Evolutionary conservation across 2,113 vertebrate genomes (phyloP), one percentile per base, ranked within the genome.

Genomic region (Mandrillus leucophaeus): DNA sequence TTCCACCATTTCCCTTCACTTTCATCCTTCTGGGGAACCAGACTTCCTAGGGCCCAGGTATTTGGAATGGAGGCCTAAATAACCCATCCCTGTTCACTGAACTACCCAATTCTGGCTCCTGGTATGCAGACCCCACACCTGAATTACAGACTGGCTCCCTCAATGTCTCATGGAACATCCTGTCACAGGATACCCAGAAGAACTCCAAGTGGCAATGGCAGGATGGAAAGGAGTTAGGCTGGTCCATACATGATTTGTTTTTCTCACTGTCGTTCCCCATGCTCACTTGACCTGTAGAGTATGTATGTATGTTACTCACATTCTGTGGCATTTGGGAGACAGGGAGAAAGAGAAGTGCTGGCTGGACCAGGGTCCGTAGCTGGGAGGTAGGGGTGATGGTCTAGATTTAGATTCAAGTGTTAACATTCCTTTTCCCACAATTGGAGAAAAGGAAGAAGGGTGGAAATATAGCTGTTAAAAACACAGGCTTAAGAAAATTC

Each of bases 131-230:
- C 61, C 43, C 30, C n/a, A 55, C 50, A 12, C 43, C 17, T 0
- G 32, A 45, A 0, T 64, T 52, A 22, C 43, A 1, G 1, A 14
- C 6, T 0, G 61, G 45, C 76, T 72, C 45, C 32, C 18, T 30
- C 8, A 0, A 0, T 7, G 3, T 35, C 43, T 57, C 30, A 0
- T 35, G 32, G 45, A 32, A 59, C 7, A 14, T 27, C 43, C 12
- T 6, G 14, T 80, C 76, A 30, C 32, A 68, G 20, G 38, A 52
- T 20, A 73, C 18, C 22, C 2, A 0, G 18, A 43, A 59, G 59
- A 57, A 59, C 13, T 1, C 10, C 35, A 27, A 3, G 38, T 0
- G 14, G 35, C 43, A 14, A 48, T 0, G 12, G 50, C 10, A 1
- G 27, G 0, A 1, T 3, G 30, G 82, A 80, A 45, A 59, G 45